Evolutionary conservation across 2,113 vertebrate species (phyloP), one percentile per base, ranked within the genome.

Genomic region (Perognathus longimembris): DNA sequence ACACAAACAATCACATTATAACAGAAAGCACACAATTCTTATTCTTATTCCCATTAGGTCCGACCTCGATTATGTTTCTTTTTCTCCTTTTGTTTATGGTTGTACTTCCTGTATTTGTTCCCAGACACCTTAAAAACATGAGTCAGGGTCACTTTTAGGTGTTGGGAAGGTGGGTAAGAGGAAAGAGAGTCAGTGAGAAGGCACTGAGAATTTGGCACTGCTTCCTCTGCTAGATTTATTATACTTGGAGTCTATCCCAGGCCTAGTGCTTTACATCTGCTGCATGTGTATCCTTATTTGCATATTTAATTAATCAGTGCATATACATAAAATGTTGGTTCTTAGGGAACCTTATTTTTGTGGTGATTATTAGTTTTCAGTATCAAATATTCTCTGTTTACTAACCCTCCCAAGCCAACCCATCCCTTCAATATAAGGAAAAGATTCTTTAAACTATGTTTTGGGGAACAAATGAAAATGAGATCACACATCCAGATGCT

Each of bases 91-190:
- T 95, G 85, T 96, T 96, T 95, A 91, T 85, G 91, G 82, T 95
- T 74, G 21, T 77, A 0, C 93, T 96, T 97, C 96, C 95, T 97
- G 94, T 88, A 36, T 97, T 97, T 96, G 94, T 97, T 96, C 66
- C 42, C 92, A 94, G 91, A 97, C 87, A 96, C 95, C 88, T 97
- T 95, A 50, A 45, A 85, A 74, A 63, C 70, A 96, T 90, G 91
- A 95, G 92, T 94, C 93, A 96, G 45, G 63, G 79, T 74, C n/a
- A 78, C 83, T 92, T 85, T 86, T 91, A 94, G 94, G 83, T 92
- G 57, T 89, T 89, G 71, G 50, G 78, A 85, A 95, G 83, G 88
- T 95, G 89, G 71, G 80, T 92, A 63, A 91, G 26, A 69, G 82
- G 69, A 85, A 89, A 75, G 75, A 71, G 78, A 36, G 40, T 67